Base-by-base conservation (phyloP, 1,140 invertebrate genomes). In the Drosophila quadrilineata region DNA sequence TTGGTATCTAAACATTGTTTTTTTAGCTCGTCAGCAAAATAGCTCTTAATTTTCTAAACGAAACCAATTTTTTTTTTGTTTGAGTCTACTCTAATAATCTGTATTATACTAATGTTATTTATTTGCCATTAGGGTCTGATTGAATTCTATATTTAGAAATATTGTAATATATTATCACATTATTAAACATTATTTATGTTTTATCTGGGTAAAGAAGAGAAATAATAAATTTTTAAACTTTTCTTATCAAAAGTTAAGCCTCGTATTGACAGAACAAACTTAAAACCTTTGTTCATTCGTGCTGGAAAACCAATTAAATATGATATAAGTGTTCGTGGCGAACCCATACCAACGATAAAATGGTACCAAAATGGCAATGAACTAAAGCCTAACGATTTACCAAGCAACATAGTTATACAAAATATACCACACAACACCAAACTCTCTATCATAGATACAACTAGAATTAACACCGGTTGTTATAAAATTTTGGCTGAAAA, bases 401-500 rank as follows among this genome's bases (percentile, higher is more conserved):
- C 87, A 1, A 93, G 91, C 33, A 96, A 95, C 76, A 92, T 97
- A 35, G 95, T 97, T 89, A 95, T 97, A 46, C 91, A 94, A 22
- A 97, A 98, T 88, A 93, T 97, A 12, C 97, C 98, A 40, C 97
- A 98, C 90, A 97, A 98, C 82, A 97, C 97, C 0, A 98, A 98
- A 87, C 91, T 99, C 35, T 95, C 92, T 41, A 95, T 99, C 62
- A 94, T 93, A 26, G 96, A 98, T 71, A 93, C 96, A 0, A 90
- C 94, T 0, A 92, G 97, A 35, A 93, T 95, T 64, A 95, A 98
- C 90, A 96, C 95, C 22, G 97, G 97, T 31, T 90, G 96, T 0
- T 99, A 98, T 91, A 97, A 96, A 75, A 98, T 98, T 56, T 92
- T 95, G 36, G 97, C 97, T 28, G 95, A 95, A 6, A 98, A 99